Evolutionary conservation across 2,797 vertebrate genomes (phyloP), one percentile per base, ranked within the genome.

Genomic region (Sphenodon punctatus): DNA sequence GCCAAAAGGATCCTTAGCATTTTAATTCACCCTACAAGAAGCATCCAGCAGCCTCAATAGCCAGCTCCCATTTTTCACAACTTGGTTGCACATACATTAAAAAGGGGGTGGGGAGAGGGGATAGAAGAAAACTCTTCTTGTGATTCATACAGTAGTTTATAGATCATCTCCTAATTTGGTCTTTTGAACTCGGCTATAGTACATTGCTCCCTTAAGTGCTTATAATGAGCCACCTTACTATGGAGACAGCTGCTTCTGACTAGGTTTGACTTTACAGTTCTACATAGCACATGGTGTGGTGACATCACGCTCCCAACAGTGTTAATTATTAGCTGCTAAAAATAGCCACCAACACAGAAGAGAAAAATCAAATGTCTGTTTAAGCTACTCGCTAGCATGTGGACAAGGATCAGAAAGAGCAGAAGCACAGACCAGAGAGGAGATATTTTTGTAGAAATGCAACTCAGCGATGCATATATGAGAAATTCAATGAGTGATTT

Each of bases 301-400:
- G 94, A 94, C 80, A 90, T 94, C 92, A 94, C 46, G 20, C 86
- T 91, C 91, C 90, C 91, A 48, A 79, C 70, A 80, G 89, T 91
- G 92, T 76, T 93, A 91, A 87, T 86, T 90, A 92, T 90, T 82
- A 92, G 86, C 59, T 79, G 90, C 93, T 94, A 92, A 93, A 92
- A 94, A 94, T 93, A 94, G 92, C 85, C 89, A 81, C 80, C 88
- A 85, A 84, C 70, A 89, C 56, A 10, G 88, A 87, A 88, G 1
- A 92, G 90, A 92, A 93, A 91, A 93, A 85, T 86, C 80, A 80
- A 93, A 86, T 88, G 77, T 88, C 84, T 93, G 69, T 77, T 89
- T 78, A 76, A 89, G 75, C 67, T 58, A n/a, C 67, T 19, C 19
- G 36, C 27, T 39, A 53, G 53, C 81, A 87, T 74, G 86, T 79